These are phyloP conservation scores for Carassius gibelio DNA, from an alignment of 2,113 vertebrate genomes.

Conservation along the genomic window DNA sequence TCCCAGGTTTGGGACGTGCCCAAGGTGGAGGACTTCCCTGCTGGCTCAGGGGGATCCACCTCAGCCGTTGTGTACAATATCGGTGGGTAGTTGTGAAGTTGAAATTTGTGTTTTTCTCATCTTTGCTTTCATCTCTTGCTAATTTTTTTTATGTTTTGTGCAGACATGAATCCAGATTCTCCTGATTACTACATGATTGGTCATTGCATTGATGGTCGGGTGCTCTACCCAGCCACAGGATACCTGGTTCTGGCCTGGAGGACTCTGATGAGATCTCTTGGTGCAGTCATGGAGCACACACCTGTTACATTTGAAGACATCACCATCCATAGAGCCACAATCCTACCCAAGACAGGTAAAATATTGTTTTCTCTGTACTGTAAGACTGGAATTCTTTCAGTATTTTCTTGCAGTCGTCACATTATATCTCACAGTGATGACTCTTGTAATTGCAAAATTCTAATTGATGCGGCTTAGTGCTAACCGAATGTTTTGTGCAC, in stretches of 20 bases:
- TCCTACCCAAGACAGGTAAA: constrained; percentile 89
- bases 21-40: constrained; percentile 79
- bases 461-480: neutral
- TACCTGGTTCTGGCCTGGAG: constrained; percentile 90
- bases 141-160: neutral
- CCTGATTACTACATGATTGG: constrained; percentile 86
- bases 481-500: neutral
- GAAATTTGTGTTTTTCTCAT: neutral
- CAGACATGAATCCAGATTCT: constrained; percentile 87
- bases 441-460: too few relatives aligned
- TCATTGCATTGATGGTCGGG: constrained; percentile 90
- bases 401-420: too few relatives aligned
- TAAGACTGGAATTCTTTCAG: too few relatives aligned
- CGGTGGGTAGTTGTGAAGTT: constrained; percentile 71
- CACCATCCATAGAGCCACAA: constrained; percentile 89
- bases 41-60: constrained; percentile 77
- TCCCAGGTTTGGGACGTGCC: constrained; percentile 90
- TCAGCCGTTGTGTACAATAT: constrained; percentile 84
- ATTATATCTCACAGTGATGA: too few relatives aligned
- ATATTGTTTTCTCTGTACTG: neutral
- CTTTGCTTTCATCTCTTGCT: neutral
- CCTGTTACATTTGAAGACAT: constrained; percentile 88
- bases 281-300: constrained; percentile 73
- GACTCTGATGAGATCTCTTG: constrained; percentile 79
- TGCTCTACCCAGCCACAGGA: constrained; percentile 91